Evolutionary conservation across 2,113 vertebrate genomes (phyloP).

Genomic region (Turnix velox): DNA sequence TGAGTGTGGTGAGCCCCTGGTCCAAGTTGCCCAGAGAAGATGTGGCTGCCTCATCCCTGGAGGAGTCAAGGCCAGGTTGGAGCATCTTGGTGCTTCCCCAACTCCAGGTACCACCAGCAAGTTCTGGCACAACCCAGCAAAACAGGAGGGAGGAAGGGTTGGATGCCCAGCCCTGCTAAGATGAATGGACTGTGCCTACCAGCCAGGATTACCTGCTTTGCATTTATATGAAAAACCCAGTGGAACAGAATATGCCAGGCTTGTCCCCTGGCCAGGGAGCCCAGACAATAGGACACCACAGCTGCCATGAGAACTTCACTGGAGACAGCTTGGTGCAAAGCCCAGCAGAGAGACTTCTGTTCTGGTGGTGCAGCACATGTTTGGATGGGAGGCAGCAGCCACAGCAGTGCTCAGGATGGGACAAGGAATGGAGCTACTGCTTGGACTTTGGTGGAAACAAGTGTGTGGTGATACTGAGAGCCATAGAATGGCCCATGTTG

Average conservation of each 20-base stretch:
- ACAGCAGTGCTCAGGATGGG: neutral
- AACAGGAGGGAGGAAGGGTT: neutral
- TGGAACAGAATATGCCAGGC: neutral
- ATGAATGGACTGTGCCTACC: neutral
- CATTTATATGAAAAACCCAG: neutral
- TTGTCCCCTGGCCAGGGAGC: neutral
- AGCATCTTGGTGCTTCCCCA: neutral
- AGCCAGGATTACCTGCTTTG: slow-evolving; percentile 4
- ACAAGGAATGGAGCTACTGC: neutral
- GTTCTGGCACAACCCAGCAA: neutral
- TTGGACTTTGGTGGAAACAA: neutral
- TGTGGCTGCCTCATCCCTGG: neutral
- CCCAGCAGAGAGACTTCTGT: neutral
- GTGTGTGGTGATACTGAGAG: neutral
- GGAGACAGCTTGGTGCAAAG: neutral
- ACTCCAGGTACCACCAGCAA: neutral
- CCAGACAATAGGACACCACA: neutral
- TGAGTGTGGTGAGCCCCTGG: neutral
- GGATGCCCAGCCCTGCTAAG: neutral
- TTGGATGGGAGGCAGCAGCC: neutral
- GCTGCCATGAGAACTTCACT: neutral
- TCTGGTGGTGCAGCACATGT: neutral
- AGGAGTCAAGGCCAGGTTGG: neutral
- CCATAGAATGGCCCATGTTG: no score
- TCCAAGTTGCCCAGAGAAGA: neutral